These are phyloP conservation scores for Hipposideros armiger DNA, from an alignment of 2,113 vertebrate genomes.

Conservation along the genomic window DNA sequence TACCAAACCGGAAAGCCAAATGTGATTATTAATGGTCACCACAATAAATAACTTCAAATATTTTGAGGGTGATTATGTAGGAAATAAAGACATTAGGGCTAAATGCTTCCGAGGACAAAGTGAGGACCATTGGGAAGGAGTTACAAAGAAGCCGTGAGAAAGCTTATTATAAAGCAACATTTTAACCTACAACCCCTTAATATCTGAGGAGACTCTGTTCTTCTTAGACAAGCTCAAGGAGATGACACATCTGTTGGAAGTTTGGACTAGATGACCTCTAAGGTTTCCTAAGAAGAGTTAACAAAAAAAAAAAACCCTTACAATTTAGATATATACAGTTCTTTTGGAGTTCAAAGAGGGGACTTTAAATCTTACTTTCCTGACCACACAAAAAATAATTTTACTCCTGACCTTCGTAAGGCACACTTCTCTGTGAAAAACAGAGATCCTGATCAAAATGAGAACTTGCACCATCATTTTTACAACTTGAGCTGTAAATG, in stretches of 20 bases:
- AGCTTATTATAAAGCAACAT: neutral
- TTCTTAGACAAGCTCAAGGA: neutral
- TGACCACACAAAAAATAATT: neutral
- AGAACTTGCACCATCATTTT: neutral
- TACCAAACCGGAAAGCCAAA: neutral
- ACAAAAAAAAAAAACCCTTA: neutral
- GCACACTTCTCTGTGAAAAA: neutral
- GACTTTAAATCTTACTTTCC: neutral
- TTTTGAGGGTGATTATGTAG: neutral
- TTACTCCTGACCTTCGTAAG: neutral
- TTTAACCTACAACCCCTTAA: neutral
- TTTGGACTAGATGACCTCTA: neutral
- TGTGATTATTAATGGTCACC: neutral
- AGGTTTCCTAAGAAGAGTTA: neutral
- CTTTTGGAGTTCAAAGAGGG: neutral
- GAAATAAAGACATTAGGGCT: neutral
- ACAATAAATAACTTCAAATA: neutral
- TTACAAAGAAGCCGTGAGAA: neutral
- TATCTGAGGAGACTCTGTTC: neutral
- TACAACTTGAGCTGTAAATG: neutral
- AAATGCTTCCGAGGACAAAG: neutral
- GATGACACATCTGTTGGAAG: neutral
- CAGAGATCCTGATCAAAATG: neutral
- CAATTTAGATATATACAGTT: neutral
- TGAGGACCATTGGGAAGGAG: neutral